phyloP scores from a whole-genome alignment of 2,888 invertebrate species.

The Agriopis leucophaearia region DNA sequence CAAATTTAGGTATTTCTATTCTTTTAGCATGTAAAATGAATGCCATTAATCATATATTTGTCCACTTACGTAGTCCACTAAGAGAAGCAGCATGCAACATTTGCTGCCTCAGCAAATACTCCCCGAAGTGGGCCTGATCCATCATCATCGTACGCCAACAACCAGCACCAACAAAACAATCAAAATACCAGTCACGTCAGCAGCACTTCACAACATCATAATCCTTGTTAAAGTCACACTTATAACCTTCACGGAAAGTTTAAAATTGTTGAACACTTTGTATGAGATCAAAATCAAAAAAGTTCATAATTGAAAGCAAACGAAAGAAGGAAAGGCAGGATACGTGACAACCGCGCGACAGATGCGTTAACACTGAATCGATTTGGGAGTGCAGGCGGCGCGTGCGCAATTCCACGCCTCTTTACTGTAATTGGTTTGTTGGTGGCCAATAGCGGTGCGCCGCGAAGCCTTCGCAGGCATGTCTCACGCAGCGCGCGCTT shows the following conservation, averaged over 20 bases:
- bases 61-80: constrained; percentile 75
- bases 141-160: constrained; percentile 74
- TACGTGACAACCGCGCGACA: constrained; percentile 73
- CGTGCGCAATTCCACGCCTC: constrained; percentile 77
- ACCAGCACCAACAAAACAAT: constrained; percentile 55
- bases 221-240: constrained; percentile 51
- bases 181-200: constrained; percentile 54
- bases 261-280: constrained; percentile 51
- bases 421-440: constrained; percentile 62
- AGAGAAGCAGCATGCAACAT: constrained; percentile 82
- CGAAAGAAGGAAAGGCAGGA: constrained; percentile 51
- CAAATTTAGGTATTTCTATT: too few relatives aligned
- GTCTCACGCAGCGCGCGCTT: constrained; percentile 51
- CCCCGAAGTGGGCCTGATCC: constrained; percentile 83
- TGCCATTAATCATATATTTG: too few relatives aligned
- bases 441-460: constrained; percentile 67
- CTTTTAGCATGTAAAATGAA: too few relatives aligned
- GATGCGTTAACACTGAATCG: constrained; percentile 78
- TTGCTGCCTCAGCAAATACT: constrained; percentile 82
- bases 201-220: constrained; percentile 77
- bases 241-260: constrained; percentile 47
- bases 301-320: constrained; percentile 72
- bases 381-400: constrained; percentile 71
- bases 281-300: constrained; percentile 67
- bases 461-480: constrained; percentile 65